phyloP scores from a whole-genome alignment of 2,888 invertebrate genomes.

The Phrixothrix hirtus region DNA sequence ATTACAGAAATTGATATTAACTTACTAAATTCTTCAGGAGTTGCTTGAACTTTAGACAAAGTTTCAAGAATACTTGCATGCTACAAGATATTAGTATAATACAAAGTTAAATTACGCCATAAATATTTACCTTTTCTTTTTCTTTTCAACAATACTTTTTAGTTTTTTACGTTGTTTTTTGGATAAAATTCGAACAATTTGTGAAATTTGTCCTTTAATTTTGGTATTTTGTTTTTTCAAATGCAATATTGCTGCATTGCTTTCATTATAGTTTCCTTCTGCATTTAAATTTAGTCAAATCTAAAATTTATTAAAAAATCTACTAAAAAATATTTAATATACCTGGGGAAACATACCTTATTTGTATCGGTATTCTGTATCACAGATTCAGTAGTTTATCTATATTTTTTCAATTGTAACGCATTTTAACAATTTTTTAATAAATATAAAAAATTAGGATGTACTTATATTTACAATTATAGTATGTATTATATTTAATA shows the following conservation, averaged over 20 bases:
- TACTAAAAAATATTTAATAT: no score
- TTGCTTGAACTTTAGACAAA: constrained; percentile 78
- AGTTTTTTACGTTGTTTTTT: constrained; percentile 86
- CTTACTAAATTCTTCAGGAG: constrained; percentile 72
- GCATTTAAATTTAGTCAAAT: constrained; percentile 67
- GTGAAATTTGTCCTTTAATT: constrained; percentile 62
- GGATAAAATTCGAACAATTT: constrained; percentile 71
- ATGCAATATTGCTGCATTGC: constrained; percentile 81
- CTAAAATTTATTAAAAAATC: constrained; percentile 39
- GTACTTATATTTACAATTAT: neutral
- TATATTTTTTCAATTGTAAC: constrained; percentile 76
- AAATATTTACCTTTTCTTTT: constrained; percentile 75
- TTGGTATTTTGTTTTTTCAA: constrained; percentile 80
- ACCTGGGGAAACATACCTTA: constrained; percentile 59
- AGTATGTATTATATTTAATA: no score
- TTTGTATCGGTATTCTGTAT: constrained; percentile 71
- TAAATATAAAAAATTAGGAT: neutral
- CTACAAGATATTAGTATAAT: constrained; percentile 57
- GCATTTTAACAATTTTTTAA: constrained; percentile 68
- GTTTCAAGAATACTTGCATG: constrained; percentile 77
- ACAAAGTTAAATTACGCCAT: neutral
- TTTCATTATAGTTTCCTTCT: constrained; percentile 69
- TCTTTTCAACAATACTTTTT: constrained; percentile 84
- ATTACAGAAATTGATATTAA: constrained; percentile 79
- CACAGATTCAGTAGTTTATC: constrained; percentile 69